A percentile compares a stretch with the other conserved stretches of the same genome.
phyloP scores from a whole-genome alignment of 2,888 invertebrate species.

The Chesias legatella region DNA sequence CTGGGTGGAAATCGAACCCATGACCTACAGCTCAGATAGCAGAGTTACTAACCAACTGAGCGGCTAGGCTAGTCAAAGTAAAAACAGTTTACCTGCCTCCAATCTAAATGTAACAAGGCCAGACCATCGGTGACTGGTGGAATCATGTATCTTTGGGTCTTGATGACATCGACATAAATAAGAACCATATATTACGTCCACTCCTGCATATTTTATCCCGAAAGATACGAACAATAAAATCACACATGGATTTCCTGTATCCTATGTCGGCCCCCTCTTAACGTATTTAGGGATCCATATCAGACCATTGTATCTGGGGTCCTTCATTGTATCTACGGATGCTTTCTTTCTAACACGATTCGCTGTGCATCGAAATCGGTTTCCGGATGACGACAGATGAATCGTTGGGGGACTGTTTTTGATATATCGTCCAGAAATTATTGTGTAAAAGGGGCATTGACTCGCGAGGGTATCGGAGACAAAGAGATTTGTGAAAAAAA shows the following conservation, averaged over 20 bases:
- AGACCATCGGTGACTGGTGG: no score
- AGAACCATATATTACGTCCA: conserved; percentile 30
- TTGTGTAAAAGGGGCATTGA: conserved; percentile 38
- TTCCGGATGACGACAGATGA: conserved; percentile 39
- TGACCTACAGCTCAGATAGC: no score
- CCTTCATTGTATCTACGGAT: conserved; percentile 31
- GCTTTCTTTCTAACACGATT: conserved; percentile 46
- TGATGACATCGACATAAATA: conserved; percentile 18
- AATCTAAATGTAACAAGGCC: no score
- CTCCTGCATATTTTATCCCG: conserved; percentile 29
- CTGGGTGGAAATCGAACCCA: no score
- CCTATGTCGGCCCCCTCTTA: conserved; percentile 32
- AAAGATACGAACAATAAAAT: conserved; percentile 33
- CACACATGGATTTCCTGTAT: conserved; percentile 33
- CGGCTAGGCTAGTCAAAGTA: no score
- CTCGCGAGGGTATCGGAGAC: conserved; percentile 26
- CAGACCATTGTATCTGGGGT: conserved; percentile 31
- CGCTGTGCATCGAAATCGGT: conserved; percentile 50
- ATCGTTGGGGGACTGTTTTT: conserved; percentile 41
- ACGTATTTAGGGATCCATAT: conserved; percentile 35
- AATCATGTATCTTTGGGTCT: conserved; percentile 5
- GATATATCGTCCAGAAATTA: conserved; percentile 50
- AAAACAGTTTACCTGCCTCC: no score
- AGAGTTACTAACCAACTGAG: no score
- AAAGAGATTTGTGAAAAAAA: conserved; percentile 26